Base-by-base conservation (phyloP, 2,113 vertebrate genomes). In the Ornithorhynchus anatinus region DNA sequence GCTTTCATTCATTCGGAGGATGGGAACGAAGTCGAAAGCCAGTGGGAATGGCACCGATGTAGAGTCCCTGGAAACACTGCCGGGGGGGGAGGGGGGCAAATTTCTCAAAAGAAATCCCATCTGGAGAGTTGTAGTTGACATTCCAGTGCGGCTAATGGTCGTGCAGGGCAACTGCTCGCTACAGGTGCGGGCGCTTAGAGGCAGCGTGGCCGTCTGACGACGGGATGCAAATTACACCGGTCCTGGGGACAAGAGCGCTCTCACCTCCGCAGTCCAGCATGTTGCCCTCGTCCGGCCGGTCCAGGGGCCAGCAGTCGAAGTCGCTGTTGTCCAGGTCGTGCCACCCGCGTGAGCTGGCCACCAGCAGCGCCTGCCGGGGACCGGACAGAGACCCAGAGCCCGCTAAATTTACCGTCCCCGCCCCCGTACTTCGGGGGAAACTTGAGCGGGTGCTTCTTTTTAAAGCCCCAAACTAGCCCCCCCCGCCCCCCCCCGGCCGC, bases 231-330 rank as follows among this genome's bases (percentile, higher is more conserved):
- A 47, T 2, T 25, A 47, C 14, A 47, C 14, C 14, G 17, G 23
- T 40, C 14, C 23, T 25, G 22, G 14, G 13, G 22, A 27, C 6
- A 47, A 19, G 7, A 27, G 22, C 19, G 67, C 35, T 65, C 79
- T 91, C 65, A 96, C 95, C 95, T 92, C 94, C 94, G 1, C 94
- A 96, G 47, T 95, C 92, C 50, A 95, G 89, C 95, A 95, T 93
- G 77, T 96, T 95, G 72, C 80, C 79, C 4, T 96, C 92, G 59
- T 96, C 90, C 16, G 92, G 94, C 54, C 81, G 79, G 33, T 94
- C 92, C 54, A 97, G 84, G 2, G 94, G 94, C 95, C 95, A 96
- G 63, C 94, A 96, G 84, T 95, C 94, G 61, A 94, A 95, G 67
- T 96, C 95, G 19, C 90, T 94, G 90, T 95, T 96, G 72, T 95